These are phyloP conservation scores for Neomicropteryx cornuta DNA, from an alignment of 1,140 invertebrate species.

Conservation along the genomic window DNA sequence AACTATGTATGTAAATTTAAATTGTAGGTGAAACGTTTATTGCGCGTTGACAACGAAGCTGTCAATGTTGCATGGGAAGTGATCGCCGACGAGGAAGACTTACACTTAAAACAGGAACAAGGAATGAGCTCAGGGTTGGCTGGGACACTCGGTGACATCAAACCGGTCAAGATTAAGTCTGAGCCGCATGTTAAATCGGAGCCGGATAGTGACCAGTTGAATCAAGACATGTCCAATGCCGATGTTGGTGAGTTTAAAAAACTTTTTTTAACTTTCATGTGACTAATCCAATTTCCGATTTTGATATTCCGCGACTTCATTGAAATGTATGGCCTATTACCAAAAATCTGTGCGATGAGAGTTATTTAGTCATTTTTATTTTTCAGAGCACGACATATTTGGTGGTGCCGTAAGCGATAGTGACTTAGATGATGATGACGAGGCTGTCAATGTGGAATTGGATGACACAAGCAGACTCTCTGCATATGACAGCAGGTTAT, in stretches of 20 bases:
- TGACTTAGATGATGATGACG: slow-evolving; percentile 60
- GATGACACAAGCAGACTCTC: slow-evolving; percentile 70
- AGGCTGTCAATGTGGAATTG: slow-evolving; percentile 61
- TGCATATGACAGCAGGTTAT: slow-evolving; percentile 61
- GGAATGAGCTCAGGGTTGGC: slow-evolving; percentile 41
- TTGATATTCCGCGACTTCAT: too few relatives aligned
- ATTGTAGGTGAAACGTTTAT: slow-evolving; percentile 63
- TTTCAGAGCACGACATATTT: slow-evolving; percentile 56
- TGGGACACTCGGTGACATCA: slow-evolving; percentile 19
- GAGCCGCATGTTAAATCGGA: too few relatives aligned
- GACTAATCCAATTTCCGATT: too few relatives aligned
- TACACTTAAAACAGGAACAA: slow-evolving; percentile 41
- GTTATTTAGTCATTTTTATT: slow-evolving; percentile 4
- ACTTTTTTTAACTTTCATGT: too few relatives aligned
- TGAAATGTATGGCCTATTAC: too few relatives aligned
- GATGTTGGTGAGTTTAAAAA: slow-evolving; percentile 38
- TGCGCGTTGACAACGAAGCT: slow-evolving; percentile 88
- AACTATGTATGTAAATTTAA: too few relatives aligned
- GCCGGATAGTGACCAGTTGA: slow-evolving; percentile 7
- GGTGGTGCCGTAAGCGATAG: slow-evolving; percentile 79
- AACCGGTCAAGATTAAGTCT: slow-evolving; percentile 17
- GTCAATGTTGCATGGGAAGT: slow-evolving; percentile 86
- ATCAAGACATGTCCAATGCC: slow-evolving; percentile 19
- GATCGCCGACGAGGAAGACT: slow-evolving; percentile 81
- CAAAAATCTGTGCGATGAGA: too few relatives aligned